A percentile compares a stretch with the other conserved stretches of the same genome.
Conservation (phyloP, 2,888 invertebrate genomes). For the Agrochola macilenta region DNA sequence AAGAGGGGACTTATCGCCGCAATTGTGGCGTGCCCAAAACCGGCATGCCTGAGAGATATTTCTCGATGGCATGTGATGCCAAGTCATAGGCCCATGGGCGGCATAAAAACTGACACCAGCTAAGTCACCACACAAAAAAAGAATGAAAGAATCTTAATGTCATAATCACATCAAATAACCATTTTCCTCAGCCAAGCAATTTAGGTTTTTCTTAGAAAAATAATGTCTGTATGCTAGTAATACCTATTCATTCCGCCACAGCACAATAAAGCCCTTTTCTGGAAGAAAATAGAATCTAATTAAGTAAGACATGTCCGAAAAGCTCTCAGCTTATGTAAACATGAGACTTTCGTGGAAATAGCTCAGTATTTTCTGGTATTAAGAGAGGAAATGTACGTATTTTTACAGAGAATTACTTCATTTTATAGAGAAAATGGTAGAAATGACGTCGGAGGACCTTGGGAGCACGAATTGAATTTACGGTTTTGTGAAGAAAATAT, state of each 20-base stretch:
- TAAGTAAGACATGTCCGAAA: constrained; percentile 59
- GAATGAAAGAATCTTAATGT: not conserved
- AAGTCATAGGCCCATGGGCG: too few species aligned
- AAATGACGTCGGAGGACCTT: constrained; percentile 29
- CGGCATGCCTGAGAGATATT: too few species aligned
- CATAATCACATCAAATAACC: constrained; percentile 2
- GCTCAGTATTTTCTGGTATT: constrained; percentile 56
- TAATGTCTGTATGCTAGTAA: constrained; percentile 34
- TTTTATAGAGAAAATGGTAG: constrained; percentile 39
- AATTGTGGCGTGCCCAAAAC: too few species aligned
- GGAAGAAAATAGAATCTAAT: constrained; percentile 50
- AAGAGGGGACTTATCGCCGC: too few species aligned
- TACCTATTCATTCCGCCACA: constrained; percentile 44
- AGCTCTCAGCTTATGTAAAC: constrained; percentile 63
- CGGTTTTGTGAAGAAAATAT: not conserved
- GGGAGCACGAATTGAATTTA: constrained; percentile 29
- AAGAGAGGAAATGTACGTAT: constrained; percentile 51
- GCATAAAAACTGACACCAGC: too few species aligned
- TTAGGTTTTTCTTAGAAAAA: constrained; percentile 28
- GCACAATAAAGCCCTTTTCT: constrained; percentile 21
- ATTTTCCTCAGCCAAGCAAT: constrained; percentile 19
- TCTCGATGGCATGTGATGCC: too few species aligned
- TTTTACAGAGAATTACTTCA: constrained; percentile 51
- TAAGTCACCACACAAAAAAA: too few species aligned
- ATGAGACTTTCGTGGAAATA: constrained; percentile 51